Evolutionary conservation across 1,140 invertebrate genomes (phyloP), one percentile per base, ranked within the genome.

Genomic region (Drosophila dunni): DNA sequence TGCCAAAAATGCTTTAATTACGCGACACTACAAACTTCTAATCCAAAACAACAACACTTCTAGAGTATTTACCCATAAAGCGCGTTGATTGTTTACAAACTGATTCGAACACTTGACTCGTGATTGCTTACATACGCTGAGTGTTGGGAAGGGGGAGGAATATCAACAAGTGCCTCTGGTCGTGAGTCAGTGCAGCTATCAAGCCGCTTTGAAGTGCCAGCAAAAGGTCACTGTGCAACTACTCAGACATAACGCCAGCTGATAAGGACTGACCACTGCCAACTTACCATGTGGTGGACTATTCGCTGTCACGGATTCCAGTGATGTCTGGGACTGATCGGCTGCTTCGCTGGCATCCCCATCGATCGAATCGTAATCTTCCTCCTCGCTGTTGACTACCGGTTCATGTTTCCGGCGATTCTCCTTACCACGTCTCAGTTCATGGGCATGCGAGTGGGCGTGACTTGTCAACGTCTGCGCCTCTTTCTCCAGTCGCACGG

Each of bases 281-380:
- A 1, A 85, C 83, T 86, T 58, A 86, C 83, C 83, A 62, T 64
- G 72, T 13, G 81, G 33, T 10, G 80, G 72, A 45, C 62, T 72
- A 38, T 53, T 66, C 0, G 60, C 40, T 65, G 34, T 73, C 9
- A 58, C 34, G 42, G 75, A 10, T 10, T 78, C 73, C 50, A 65
- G n/a, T 7, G 45, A 8, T 3, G 46, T 10, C 38, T 73, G 53
- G 8, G 63, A 56, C 33, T 64, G 62, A 7, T 74, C 83, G 15
- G 42, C 33, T 4, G 44, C 50, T 15, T 73, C 79, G 38, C 84
- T 86, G 9, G 44, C 63, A 42, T 79, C 79, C 45, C 51, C 72
- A 73, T 88, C 81, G 46, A 83, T 65, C 61, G 66, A 77, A 9
- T 78, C 81, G 40, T 85, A 81, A 34, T 84, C 81, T 24, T 78